These are phyloP conservation scores for Yponomeuta plumbellus DNA, from an alignment of 2,888 invertebrate species.

Conservation along the genomic window DNA sequence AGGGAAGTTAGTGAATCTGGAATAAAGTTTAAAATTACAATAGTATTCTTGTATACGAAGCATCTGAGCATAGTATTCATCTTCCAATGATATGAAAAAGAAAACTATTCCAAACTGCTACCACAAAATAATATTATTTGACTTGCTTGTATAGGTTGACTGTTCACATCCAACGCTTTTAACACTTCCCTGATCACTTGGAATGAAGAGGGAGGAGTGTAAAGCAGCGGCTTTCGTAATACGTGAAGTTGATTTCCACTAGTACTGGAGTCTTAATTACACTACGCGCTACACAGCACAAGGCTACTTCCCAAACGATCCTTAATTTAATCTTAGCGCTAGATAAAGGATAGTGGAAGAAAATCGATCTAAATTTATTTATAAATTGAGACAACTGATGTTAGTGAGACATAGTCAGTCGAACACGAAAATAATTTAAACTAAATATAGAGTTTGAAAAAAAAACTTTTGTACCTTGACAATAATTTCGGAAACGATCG, in stretches of 20 bases:
- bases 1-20: too few relatives aligned
- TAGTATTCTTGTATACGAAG: too few relatives aligned
- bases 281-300: neutral
- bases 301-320: neutral
- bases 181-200: neutral
- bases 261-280: neutral
- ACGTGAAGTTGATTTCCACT: neutral
- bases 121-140: too few relatives aligned
- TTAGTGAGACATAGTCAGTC: too few relatives aligned
- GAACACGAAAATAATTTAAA: neutral
- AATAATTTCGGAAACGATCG: too few relatives aligned
- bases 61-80: too few relatives aligned
- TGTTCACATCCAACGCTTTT: neutral
- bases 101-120: too few relatives aligned
- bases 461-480: neutral
- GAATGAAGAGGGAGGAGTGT: neutral
- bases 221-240: neutral
- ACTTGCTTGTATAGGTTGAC: neutral
- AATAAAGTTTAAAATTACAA: too few relatives aligned
- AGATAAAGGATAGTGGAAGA: neutral
- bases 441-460: neutral
- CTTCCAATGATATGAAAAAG: too few relatives aligned
- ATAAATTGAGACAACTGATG: too few relatives aligned
- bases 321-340: neutral
- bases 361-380: neutral